These are phyloP conservation scores for Cladopsammia gracilis DNA, from an alignment of 64 coral and sea anemone genomes.

Conservation along the genomic window DNA sequence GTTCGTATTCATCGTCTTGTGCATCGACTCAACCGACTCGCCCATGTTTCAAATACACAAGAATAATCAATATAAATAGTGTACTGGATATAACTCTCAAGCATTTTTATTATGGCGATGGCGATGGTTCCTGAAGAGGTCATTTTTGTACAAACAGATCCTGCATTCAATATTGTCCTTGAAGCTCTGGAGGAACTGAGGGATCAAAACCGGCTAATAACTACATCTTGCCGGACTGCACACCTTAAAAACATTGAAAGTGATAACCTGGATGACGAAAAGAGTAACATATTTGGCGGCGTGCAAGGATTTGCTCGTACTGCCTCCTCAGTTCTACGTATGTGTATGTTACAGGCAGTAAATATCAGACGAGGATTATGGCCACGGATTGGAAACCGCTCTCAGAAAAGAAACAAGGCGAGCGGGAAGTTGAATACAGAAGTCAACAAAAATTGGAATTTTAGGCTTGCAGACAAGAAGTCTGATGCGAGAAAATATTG, in stretches of 20 bases:
- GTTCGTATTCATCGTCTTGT: too few species aligned
- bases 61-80: too few species aligned
- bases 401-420: not conserved
- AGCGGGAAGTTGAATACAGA: not conserved
- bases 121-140: not conserved
- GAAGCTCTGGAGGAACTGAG: not conserved
- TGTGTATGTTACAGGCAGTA: conserved; percentile 41
- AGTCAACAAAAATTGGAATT: not conserved
- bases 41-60: too few species aligned
- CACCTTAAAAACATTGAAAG: conserved; percentile 1
- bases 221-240: not conserved
- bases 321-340: conserved; percentile 36
- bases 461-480: not conserved
- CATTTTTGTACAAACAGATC: conserved; percentile 51
- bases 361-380: not conserved
- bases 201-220: not conserved
- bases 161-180: conserved; percentile 37
- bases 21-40: too few species aligned
- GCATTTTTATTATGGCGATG: too few species aligned
- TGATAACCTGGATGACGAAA: not conserved
- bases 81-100: too few species aligned
- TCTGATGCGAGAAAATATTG: not conserved
- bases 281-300: not conserved
- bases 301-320: conserved; percentile 19
- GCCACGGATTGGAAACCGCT: not conserved